phyloP scores from a whole-genome alignment of 92 coral and sea anemone species.

The Heliopora coerulea region DNA sequence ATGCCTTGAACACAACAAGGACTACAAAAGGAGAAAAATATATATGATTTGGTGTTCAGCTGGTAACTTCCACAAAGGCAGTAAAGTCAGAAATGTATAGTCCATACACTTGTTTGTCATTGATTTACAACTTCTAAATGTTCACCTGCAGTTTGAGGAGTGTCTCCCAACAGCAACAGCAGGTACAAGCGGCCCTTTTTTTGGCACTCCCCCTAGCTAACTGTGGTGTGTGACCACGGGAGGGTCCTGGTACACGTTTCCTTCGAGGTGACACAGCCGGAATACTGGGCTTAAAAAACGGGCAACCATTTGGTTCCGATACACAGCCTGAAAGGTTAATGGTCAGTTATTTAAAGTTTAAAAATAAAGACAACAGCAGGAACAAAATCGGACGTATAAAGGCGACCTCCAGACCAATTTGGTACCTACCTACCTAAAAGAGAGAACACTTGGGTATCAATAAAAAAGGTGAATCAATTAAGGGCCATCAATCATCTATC shows the following conservation, averaged over 20 bases:
- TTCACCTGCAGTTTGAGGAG: conserved; percentile 85
- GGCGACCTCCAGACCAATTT: too few relatives aligned
- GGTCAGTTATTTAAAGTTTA: too few relatives aligned
- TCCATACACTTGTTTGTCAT: too few relatives aligned
- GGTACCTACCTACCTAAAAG: too few relatives aligned
- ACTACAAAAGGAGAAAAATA: conserved; percentile 42
- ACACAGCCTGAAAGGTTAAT: conserved; percentile 31
- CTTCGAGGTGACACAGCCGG: conserved; percentile 19
- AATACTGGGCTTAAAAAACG: conserved; percentile 28
- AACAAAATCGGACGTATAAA: too few relatives aligned
- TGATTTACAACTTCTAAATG: too few relatives aligned
- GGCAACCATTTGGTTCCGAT: conserved; percentile 43
- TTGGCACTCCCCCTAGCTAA: conserved; percentile 2
- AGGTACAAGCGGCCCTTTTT: conserved; percentile 44
- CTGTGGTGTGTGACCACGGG: neutral
- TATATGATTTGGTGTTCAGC: neutral
- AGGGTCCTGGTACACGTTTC: neutral
- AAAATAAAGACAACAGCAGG: too few relatives aligned
- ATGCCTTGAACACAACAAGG: conserved; percentile 73
- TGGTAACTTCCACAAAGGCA: too few relatives aligned
- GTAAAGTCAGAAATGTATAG: too few relatives aligned
- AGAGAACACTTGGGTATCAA: too few relatives aligned
- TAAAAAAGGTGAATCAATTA: too few relatives aligned
- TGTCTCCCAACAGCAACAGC: conserved; percentile 84
- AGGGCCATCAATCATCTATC: too few relatives aligned